Evolutionary conservation across 2,797 vertebrate species (phyloP).

Genomic region (Eulemur coronatus): DNA sequence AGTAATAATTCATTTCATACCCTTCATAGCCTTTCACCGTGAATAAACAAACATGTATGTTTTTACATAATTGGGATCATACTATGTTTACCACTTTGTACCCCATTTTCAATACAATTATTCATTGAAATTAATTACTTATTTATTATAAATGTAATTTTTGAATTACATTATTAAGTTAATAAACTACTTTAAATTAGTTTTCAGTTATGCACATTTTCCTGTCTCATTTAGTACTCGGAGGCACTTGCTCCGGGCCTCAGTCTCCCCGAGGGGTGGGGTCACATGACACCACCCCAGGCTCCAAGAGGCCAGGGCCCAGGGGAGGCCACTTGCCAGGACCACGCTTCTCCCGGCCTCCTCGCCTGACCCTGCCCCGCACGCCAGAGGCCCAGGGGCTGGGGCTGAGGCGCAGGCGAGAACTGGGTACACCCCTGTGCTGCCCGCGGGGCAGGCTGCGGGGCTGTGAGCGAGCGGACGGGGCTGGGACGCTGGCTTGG

Average conservation of each 20-base stretch:
- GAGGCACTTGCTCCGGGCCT: background rate
- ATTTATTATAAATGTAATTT: background rate
- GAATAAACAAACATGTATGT: background rate
- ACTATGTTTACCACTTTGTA: background rate
- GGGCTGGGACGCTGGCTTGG: no score
- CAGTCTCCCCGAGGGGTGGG: background rate
- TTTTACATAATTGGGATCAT: background rate
- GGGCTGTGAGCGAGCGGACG: background rate
- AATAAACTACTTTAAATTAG: no score
- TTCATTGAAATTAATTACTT: background rate
- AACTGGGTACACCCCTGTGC: background rate
- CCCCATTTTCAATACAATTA: background rate
- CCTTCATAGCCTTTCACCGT: no score
- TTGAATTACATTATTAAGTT: background rate
- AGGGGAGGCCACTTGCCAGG: background rate
- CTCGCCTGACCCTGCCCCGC: rapidly evolving
- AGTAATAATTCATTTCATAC: no score
- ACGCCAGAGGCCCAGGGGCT: background rate
- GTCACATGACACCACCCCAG: constrained; percentile 38
- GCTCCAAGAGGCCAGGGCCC: constrained; percentile 44
- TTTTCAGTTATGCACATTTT: background rate
- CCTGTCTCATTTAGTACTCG: background rate
- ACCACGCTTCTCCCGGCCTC: background rate
- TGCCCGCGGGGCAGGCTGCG: background rate
- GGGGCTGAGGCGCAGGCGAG: background rate